A percentile compares a stretch with the other conserved stretches of the same genome.
These are phyloP conservation scores for Leuctra nigra DNA, from an alignment of 2,888 invertebrate genomes.

Conservation along the genomic window DNA sequence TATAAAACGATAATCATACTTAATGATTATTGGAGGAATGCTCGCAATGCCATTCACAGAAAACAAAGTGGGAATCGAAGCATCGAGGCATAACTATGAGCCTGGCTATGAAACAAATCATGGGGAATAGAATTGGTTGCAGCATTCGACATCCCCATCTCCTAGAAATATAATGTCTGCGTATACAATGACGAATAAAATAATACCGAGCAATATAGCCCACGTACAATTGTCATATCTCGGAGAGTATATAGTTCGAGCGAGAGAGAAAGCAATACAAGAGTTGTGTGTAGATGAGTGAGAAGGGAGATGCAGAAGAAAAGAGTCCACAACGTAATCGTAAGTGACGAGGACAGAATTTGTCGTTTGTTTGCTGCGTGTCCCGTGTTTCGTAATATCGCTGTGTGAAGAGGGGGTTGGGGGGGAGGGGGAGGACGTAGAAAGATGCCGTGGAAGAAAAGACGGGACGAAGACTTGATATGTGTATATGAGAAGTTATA, in stretches of 20 bases:
- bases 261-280: slow-evolving; percentile 10
- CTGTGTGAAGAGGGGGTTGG: slow-evolving; percentile 12
- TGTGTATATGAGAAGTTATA: slow-evolving; percentile 29
- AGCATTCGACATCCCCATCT: slow-evolving; percentile 3
- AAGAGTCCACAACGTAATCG: slow-evolving; percentile 31
- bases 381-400: slow-evolving; percentile 29
- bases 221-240: slow-evolving; percentile 28
- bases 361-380: slow-evolving; percentile 34
- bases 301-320: slow-evolving; percentile 14
- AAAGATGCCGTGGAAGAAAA: background rate
- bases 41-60: background rate
- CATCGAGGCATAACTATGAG: background rate
- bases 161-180: slow-evolving; percentile 5
- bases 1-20: slow-evolving; percentile 11
- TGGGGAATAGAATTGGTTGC: too few relatives aligned
- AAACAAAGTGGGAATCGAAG: slow-evolving; percentile 13
- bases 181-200: slow-evolving; percentile 23
- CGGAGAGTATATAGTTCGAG: slow-evolving; percentile 17
- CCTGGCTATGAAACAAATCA: background rate
- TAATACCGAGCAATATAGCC: slow-evolving; percentile 25
- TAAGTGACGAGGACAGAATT: slow-evolving; percentile 35
- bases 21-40: slow-evolving; percentile 9
- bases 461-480: slow-evolving; percentile 22
- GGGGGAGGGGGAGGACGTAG: slow-evolving; percentile 2
- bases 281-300: background rate